Percentiles rank a stretch among this genome's conserved stretches.
phyloP scores from a whole-genome alignment of 2,797 vertebrate species.

The Cephalopachus bancanus region DNA sequence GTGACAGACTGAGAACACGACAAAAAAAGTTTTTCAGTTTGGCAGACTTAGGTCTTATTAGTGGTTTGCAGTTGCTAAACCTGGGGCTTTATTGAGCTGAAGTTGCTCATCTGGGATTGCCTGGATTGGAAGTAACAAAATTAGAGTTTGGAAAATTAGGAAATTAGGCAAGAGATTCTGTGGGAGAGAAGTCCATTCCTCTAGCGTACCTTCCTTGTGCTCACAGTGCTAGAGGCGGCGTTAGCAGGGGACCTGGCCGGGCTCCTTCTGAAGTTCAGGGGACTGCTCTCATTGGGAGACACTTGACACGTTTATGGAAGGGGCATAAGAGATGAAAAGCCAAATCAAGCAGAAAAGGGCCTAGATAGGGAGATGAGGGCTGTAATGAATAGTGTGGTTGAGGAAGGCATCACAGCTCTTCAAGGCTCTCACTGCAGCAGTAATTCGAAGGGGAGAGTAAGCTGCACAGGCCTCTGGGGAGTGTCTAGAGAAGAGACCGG shows the following conservation, averaged over 20 bases:
- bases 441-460: background rate
- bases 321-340: too few relatives aligned
- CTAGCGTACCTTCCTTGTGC: background rate
- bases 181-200: background rate
- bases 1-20: too few relatives aligned
- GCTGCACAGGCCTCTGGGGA: accelerated
- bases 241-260: background rate
- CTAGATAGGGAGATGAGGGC: background rate
- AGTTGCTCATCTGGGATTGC: background rate
- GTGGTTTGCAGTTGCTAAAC: background rate
- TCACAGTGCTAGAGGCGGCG: background rate
- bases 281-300: background rate
- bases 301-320: background rate
- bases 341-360: background rate
- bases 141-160: background rate
- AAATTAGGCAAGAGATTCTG: background rate
- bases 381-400: background rate
- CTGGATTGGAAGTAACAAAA: background rate
- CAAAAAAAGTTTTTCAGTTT: background rate
- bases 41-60: background rate
- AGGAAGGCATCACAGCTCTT: background rate
- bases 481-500: background rate
- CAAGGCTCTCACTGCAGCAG: background rate
- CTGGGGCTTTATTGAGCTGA: background rate
- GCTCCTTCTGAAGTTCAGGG: background rate